Conservation (phyloP, 2,797 vertebrate species). For the Sciurus carolinensis region DNA sequence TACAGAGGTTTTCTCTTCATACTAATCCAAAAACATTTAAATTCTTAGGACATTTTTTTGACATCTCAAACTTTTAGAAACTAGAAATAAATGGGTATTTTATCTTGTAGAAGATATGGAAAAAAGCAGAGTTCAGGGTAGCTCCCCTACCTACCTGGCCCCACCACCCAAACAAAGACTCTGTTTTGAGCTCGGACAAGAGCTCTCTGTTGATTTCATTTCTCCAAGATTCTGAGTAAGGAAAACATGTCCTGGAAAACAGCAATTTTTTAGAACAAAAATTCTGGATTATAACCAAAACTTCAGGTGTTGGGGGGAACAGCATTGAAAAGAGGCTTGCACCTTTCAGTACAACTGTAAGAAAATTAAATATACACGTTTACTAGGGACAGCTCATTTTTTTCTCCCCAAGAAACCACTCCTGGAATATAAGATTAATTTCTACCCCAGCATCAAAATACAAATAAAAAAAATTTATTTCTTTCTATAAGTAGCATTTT, state of each 20-base stretch:
- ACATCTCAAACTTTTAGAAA: constrained; percentile 44
- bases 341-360: constrained; percentile 35
- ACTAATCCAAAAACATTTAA: constrained; percentile 62
- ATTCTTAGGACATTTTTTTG: constrained; percentile 34
- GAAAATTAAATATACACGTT: constrained; percentile 54
- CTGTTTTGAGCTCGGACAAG: constrained; percentile 42
- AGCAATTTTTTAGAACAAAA: constrained; percentile 28
- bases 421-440: constrained; percentile 28
- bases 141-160: background rate
- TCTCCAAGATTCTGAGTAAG: background rate
- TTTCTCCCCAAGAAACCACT: constrained; percentile 4
- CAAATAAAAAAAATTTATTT: background rate
- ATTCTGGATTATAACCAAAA: constrained; percentile 46
- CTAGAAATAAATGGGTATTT: background rate
- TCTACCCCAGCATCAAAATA: background rate
- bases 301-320: background rate
- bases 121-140: constrained; percentile 9
- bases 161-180: background rate
- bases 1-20: background rate
- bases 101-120: constrained; percentile 19
- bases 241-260: constrained; percentile 1
- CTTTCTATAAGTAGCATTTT: constrained; percentile 41
- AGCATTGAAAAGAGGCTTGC: constrained; percentile 4
- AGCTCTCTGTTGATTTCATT: background rate
- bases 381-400: background rate